These are phyloP conservation scores for Agrochola macilenta DNA, from an alignment of 2,888 invertebrate species.

Conservation along the genomic window DNA sequence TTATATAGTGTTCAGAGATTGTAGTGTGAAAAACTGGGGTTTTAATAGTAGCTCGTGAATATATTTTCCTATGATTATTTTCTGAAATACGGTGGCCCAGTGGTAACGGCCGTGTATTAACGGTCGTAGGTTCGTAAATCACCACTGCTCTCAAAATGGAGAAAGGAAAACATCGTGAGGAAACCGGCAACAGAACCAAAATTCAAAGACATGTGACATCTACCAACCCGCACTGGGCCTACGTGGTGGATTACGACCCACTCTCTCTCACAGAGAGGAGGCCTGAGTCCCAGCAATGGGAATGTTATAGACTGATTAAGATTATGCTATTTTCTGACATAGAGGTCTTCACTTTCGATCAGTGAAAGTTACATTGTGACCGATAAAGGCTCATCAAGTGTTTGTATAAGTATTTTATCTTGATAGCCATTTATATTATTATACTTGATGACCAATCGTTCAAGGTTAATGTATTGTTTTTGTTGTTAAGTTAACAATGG, in stretches of 20 bases:
- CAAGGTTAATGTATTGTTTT: background rate
- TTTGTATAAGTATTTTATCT: background rate
- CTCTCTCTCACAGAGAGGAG: background rate
- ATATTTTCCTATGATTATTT: background rate
- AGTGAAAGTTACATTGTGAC: background rate
- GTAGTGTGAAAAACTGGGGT: constrained; percentile 4
- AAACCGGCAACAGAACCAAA: too few relatives aligned
- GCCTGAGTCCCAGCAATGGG: background rate
- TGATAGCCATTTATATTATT: background rate
- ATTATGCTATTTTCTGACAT: too few relatives aligned
- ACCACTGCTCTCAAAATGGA: too few relatives aligned
- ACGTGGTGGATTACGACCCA: background rate
- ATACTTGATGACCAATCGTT: background rate
- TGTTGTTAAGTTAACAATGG: too few relatives aligned
- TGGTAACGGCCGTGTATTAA: too few relatives aligned
- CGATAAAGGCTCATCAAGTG: background rate
- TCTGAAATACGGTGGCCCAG: background rate
- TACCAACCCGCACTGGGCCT: background rate
- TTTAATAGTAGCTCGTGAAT: constrained; percentile 4
- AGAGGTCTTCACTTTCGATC: background rate
- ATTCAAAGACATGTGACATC: too few relatives aligned
- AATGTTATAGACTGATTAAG: too few relatives aligned
- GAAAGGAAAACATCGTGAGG: too few relatives aligned
- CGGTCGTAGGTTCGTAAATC: background rate
- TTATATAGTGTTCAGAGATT: constrained; percentile 20